Conservation (phyloP, 2,888 invertebrate genomes). For the Acanthoscelides obtectus region DNA sequence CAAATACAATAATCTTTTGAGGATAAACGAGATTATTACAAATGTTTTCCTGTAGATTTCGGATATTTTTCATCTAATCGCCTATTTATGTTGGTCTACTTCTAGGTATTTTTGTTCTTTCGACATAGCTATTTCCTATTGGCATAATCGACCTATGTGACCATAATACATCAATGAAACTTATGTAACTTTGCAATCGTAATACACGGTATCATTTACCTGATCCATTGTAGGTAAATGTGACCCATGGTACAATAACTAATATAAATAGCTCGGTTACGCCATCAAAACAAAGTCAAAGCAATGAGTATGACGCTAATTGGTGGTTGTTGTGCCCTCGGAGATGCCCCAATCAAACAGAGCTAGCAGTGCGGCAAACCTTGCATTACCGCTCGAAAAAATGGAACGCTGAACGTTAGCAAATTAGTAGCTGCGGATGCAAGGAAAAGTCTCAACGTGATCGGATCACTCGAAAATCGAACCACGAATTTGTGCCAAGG, state of each 20-base stretch:
- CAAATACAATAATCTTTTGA: too few species aligned
- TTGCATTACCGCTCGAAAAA: background rate
- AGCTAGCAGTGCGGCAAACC: background rate
- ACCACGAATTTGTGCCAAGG: conserved; percentile 14
- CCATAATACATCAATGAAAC: too few species aligned
- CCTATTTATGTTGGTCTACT: too few species aligned
- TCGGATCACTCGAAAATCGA: conserved; percentile 2
- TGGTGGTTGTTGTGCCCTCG: background rate
- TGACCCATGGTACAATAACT: background rate
- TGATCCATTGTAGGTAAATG: background rate
- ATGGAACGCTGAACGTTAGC: background rate
- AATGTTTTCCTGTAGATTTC: too few species aligned
- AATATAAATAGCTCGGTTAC: background rate
- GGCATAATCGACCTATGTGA: too few species aligned
- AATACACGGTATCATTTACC: background rate
- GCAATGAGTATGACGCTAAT: background rate
- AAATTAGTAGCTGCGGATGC: background rate
- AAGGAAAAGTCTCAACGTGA: background rate
- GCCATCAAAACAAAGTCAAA: background rate
- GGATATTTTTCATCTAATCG: too few species aligned
- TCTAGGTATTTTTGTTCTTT: too few species aligned
- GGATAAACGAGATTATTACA: too few species aligned
- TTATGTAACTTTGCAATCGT: background rate
- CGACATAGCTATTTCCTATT: too few species aligned
- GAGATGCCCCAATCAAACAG: background rate